Evolutionary conservation across 2,888 invertebrate genomes (phyloP), one percentile per base, ranked within the genome.

Genomic region (Drosophila flavopinicola): DNA sequence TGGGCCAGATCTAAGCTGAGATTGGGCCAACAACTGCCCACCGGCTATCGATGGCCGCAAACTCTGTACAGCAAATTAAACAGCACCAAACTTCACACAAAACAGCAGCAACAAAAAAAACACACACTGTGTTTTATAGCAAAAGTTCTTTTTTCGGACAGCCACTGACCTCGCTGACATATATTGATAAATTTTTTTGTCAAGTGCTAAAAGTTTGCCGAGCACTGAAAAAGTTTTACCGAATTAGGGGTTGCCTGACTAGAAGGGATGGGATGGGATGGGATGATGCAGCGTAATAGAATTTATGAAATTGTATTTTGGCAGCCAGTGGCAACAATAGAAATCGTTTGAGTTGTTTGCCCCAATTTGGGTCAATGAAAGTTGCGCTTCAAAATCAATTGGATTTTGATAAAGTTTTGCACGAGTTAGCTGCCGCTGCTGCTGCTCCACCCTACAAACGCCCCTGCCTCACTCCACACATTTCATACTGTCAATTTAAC

Each of bases 331-430:
- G 47, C 72, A 66, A 60, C 64, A 74, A 67, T 64, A 53, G 30
- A 63, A 67, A 52, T 66, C 71, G 72, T 53, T 75, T 60, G 49
- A 84, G 66, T 80, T 84, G 70, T 80, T 84, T 80, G 66, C 61
- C 44, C 27, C 82, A 78, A 80, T 80, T 83, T 85, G 83, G 82
- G 79, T 83, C 85, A 85, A 83, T 79, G 75, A 73, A 83, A 83
- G 73, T 78, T 79, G 51, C 61, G 63, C 66, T 78, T 67, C 65
- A 70, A 79, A 83, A 79, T 85, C 85, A 85, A 83, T 83, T 83
- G 70, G 61, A 79, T 83, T 83, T 79, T 58, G 66, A 84, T 84
- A 71, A 82, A 82, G 76, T 84, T 82, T 66, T 37, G 17, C 58
- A 35, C 25, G 30, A 48, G 32, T 29, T 32, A 47, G 45, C 56